phyloP scores from a whole-genome alignment of 2,888 invertebrate species.

The Oligia strigilis region DNA sequence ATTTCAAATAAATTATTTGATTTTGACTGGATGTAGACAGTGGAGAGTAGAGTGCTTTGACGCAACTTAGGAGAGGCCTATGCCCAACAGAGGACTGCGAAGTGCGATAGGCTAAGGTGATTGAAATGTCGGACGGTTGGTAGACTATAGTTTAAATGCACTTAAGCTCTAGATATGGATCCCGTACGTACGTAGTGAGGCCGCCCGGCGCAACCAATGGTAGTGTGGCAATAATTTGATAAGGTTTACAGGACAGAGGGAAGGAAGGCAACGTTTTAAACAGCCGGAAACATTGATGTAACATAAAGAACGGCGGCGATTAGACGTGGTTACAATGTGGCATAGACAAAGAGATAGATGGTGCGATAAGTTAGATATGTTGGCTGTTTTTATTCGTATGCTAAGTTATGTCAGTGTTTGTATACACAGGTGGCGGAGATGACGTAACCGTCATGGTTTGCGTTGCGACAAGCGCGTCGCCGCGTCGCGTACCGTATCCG shows the following conservation, averaged over 20 bases:
- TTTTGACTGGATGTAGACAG: neutral
- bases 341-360: slow-evolving; percentile 61
- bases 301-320: slow-evolving; percentile 47
- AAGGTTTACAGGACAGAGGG: slow-evolving; percentile 18
- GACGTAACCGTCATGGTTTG: slow-evolving; percentile 64
- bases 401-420: slow-evolving; percentile 65
- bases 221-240: slow-evolving; percentile 10
- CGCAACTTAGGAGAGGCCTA: neutral
- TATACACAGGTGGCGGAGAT: slow-evolving; percentile 65
- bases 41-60: neutral
- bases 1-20: no score
- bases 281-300: slow-evolving; percentile 48
- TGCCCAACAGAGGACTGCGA: neutral
- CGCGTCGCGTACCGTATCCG: slow-evolving; percentile 43
- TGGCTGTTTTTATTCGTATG: slow-evolving; percentile 45
- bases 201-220: neutral
- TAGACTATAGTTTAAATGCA: neutral
- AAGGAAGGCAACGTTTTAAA: slow-evolving; percentile 12
- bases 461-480: slow-evolving; percentile 54
- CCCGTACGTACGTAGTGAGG: neutral
- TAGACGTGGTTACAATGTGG: slow-evolving; percentile 44
- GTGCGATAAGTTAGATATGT: slow-evolving; percentile 45
- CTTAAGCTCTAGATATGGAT: neutral
- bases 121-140: neutral
- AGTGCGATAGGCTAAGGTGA: neutral